phyloP scores from a whole-genome alignment of 2,888 invertebrate genomes.

The Galerucella calmariensis region DNA sequence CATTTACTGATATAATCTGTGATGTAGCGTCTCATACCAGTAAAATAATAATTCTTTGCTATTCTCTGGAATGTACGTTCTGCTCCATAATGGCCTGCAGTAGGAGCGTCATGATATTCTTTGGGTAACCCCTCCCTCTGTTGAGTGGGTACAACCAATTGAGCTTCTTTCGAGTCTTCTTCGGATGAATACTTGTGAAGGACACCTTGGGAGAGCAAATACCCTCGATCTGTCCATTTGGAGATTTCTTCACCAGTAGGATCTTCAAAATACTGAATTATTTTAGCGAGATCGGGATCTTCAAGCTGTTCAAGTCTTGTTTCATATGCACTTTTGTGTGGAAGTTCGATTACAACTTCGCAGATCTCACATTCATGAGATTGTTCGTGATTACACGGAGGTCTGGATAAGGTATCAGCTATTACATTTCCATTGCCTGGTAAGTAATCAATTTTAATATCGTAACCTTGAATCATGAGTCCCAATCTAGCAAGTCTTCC shows the following conservation, averaged over 20 bases:
- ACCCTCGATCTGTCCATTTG: slow-evolving; percentile 41
- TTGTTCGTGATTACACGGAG: slow-evolving; percentile 28
- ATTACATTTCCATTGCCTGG: slow-evolving; percentile 57
- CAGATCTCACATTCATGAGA: slow-evolving; percentile 6
- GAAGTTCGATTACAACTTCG: slow-evolving; percentile 25
- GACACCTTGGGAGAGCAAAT: slow-evolving; percentile 43
- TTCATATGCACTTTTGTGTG: slow-evolving; percentile 17
- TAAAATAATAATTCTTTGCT: slow-evolving; percentile 23
- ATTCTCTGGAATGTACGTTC: slow-evolving; percentile 45
- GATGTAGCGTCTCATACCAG: slow-evolving; percentile 38
- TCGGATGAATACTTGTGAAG: slow-evolving; percentile 43
- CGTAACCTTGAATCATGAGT: slow-evolving; percentile 57
- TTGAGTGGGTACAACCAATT: slow-evolving; percentile 44
- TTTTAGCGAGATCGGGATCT: slow-evolving; percentile 46
- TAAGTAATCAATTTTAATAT: slow-evolving; percentile 57
- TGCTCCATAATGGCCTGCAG: slow-evolving; percentile 31
- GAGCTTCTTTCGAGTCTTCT: slow-evolving; percentile 44
- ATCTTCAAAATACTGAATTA: slow-evolving; percentile 45
- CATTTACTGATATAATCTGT: slow-evolving; percentile 32
- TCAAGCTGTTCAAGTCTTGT: slow-evolving; percentile 34
- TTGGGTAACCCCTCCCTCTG: slow-evolving; percentile 16
- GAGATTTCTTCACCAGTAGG: slow-evolving; percentile 17
- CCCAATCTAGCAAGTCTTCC: slow-evolving; percentile 37
- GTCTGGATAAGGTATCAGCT: slow-evolving; percentile 58
- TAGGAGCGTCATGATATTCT: slow-evolving; percentile 30